Conservation (phyloP, 1,140 invertebrate species). For the Pogonus chalceus region DNA sequence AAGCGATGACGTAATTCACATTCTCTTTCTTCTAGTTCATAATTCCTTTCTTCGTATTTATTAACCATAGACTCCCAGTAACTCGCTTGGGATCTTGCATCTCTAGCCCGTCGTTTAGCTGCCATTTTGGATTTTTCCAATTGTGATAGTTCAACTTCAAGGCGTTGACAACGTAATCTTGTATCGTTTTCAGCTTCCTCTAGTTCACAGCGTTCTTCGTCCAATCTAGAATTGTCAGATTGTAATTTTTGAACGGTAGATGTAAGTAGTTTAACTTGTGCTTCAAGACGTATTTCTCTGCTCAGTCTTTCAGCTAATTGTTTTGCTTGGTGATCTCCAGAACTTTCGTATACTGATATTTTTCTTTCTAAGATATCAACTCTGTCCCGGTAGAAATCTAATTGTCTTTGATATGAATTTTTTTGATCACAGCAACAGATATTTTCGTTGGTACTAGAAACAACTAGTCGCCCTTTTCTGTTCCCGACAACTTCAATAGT, state of each 20-base stretch:
- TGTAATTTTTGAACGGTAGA: slow-evolving; percentile 42
- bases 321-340: slow-evolving; percentile 44
- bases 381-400: slow-evolving; percentile 48
- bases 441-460: slow-evolving; percentile 29
- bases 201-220: slow-evolving; percentile 55
- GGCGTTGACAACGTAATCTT: slow-evolving; percentile 50
- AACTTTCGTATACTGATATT: slow-evolving; percentile 47
- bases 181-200: slow-evolving; percentile 61
- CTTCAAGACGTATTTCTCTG: slow-evolving; percentile 43
- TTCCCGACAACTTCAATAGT: slow-evolving; percentile 36
- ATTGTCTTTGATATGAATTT: slow-evolving; percentile 37
- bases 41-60: slow-evolving; percentile 47
- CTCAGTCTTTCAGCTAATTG: slow-evolving; percentile 47
- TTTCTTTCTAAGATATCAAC: slow-evolving; percentile 47
- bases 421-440: slow-evolving; percentile 31
- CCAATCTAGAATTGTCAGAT: slow-evolving; percentile 47
- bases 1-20: slow-evolving; percentile 47
- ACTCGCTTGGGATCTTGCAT: slow-evolving; percentile 40
- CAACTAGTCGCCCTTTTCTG: slow-evolving; percentile 9
- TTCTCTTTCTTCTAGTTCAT: slow-evolving; percentile 44
- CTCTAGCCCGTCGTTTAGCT: slow-evolving; percentile 35
- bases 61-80: slow-evolving; percentile 37
- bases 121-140: slow-evolving; percentile 37
- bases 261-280: slow-evolving; percentile 41
- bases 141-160: slow-evolving; percentile 41